Evolutionary conservation across 2,888 invertebrate species (phyloP).

Genomic region (Harpagoxenus sublaevis): DNA sequence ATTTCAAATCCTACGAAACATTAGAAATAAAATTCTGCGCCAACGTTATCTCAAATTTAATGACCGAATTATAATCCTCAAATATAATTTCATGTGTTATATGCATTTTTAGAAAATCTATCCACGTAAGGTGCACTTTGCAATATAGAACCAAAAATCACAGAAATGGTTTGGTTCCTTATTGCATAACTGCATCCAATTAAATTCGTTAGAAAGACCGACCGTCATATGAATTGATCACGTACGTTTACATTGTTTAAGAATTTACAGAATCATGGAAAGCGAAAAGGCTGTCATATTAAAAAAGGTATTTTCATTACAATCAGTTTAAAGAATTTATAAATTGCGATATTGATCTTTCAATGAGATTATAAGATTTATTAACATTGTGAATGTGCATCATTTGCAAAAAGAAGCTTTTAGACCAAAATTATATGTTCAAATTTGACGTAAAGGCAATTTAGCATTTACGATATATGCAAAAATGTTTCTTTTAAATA

Average conservation of each 20-base stretch:
- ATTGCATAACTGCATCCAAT: background rate
- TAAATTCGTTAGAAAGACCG: background rate
- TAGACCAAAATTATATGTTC: background rate
- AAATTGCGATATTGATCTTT: background rate
- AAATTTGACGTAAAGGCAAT: background rate
- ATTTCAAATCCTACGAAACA: too few species aligned
- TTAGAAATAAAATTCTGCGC: too few species aligned
- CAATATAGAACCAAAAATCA: too few species aligned
- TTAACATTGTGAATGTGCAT: slow-evolving; percentile 1
- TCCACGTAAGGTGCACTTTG: too few species aligned
- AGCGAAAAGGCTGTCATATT: background rate
- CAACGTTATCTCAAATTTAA: too few species aligned
- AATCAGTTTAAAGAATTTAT: background rate
- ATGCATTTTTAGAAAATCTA: too few species aligned
- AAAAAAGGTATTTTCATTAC: background rate
- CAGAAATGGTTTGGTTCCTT: too few species aligned
- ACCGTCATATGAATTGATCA: background rate
- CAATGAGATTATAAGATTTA: background rate
- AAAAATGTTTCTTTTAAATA: slow-evolving; percentile 9
- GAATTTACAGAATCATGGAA: background rate
- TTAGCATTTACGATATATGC: background rate
- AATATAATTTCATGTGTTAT: too few species aligned
- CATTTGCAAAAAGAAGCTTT: slow-evolving; percentile 6
- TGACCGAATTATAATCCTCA: too few species aligned
- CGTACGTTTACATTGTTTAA: background rate